Conservation (phyloP, 2,113 vertebrate species). For the Oxyruncus cristatus region DNA sequence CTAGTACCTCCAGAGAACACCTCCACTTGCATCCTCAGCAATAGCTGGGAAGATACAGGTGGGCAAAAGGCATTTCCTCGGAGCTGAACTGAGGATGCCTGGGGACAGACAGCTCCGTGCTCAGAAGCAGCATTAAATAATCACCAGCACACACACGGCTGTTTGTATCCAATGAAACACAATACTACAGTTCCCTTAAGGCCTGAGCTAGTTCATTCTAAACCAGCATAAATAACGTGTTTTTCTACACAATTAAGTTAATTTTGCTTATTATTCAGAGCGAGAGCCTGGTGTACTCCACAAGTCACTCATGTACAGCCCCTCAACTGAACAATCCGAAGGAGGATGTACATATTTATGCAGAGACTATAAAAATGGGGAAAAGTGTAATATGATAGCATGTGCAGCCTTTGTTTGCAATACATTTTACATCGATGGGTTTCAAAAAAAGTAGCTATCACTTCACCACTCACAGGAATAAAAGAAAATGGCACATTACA, state of each 20-base stretch:
- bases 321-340: background rate
- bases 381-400: background rate
- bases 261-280: slow-evolving; percentile 23
- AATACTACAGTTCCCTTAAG: background rate
- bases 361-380: background rate
- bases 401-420: background rate
- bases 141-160: background rate
- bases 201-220: background rate
- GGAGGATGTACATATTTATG: background rate
- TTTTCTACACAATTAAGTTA: slow-evolving; percentile 28
- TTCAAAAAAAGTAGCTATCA: slow-evolving; percentile 27
- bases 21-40: background rate
- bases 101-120: background rate
- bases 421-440: slow-evolving; percentile 24
- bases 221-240: background rate
- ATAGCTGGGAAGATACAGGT: background rate
- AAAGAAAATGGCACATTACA: slow-evolving; percentile 29
- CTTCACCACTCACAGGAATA: slow-evolving; percentile 1
- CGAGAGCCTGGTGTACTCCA: background rate
- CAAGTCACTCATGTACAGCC: background rate
- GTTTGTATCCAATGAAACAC: background rate
- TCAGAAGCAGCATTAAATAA: background rate
- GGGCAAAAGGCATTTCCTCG: background rate
- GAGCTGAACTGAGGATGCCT: background rate
- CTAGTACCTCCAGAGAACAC: background rate